Evolutionary conservation across 1,140 invertebrate species (phyloP).

Genomic region (Lasioglossum albipes): DNA sequence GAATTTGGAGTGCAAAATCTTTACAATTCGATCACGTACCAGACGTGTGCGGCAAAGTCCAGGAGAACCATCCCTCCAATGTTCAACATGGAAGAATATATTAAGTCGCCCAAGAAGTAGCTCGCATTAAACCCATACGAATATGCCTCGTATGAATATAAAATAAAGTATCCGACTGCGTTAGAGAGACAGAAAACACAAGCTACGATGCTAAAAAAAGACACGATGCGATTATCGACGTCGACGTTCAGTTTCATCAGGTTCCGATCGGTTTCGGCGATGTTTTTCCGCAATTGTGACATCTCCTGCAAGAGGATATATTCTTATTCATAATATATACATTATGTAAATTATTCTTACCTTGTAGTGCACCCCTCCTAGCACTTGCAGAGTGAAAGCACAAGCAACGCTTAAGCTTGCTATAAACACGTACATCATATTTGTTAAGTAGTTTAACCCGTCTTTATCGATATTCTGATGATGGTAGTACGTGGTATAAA

Average conservation of each 20-base stretch:
- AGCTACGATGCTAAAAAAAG: background rate
- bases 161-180: background rate
- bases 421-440: no score
- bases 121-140: no score
- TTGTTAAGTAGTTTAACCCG: no score
- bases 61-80: background rate
- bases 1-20: no score
- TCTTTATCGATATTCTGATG: background rate
- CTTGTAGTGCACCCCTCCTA: no score
- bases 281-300: background rate
- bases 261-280: conserved; percentile 36
- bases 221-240: background rate
- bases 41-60: conserved; percentile 20
- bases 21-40: conserved; percentile 7
- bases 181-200: background rate
- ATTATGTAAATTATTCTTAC: no score
- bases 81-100: background rate
- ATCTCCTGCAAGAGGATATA: background rate
- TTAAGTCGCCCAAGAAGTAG: background rate
- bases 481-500: no score
- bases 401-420: no score
- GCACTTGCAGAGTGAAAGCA: no score
- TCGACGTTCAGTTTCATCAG: conserved; percentile 15
- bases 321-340: no score
- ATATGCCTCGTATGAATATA: no score